These are phyloP conservation scores for Synergus itoensis DNA, from an alignment of 2,888 invertebrate genomes.

Conservation along the genomic window DNA sequence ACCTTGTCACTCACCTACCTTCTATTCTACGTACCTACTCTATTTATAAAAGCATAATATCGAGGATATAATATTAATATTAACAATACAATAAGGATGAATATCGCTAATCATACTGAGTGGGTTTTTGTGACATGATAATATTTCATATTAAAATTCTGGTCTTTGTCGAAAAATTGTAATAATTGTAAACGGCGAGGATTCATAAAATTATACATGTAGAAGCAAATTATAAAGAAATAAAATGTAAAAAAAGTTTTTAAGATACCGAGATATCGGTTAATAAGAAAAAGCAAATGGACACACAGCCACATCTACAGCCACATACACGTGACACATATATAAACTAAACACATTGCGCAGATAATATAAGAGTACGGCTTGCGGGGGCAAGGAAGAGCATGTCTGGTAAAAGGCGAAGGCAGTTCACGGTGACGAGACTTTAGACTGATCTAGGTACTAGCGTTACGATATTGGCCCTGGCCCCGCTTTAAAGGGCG, in stretches of 20 bases:
- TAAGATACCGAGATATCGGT: conserved; percentile 51
- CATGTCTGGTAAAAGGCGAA: conserved; percentile 69
- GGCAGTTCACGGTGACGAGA: conserved; percentile 77
- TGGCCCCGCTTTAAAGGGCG: conserved; percentile 64
- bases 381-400: conserved; percentile 73
- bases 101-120: conserved; percentile 78
- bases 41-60: conserved; percentile 78
- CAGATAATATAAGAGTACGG: conserved; percentile 60
- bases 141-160: conserved; percentile 73
- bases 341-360: conserved; percentile 55
- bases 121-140: conserved; percentile 77
- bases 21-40: conserved; percentile 65
- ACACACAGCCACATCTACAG: conserved; percentile 51
- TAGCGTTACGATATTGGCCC: conserved; percentile 75
- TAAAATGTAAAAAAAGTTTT: conserved; percentile 49
- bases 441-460: conserved; percentile 78
- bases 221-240: conserved; percentile 51
- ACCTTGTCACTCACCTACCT: conserved; percentile 45
- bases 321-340: conserved; percentile 54
- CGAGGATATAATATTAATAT: conserved; percentile 77
- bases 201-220: conserved; percentile 51
- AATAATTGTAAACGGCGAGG: conserved; percentile 40
- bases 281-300: conserved; percentile 53
- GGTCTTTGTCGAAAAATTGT: conserved; percentile 60
- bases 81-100: conserved; percentile 77